Percentiles rank a stretch among this genome's conserved stretches.
Evolutionary conservation across 1,140 invertebrate genomes (phyloP).

Genomic region (Melanaphis sacchari): DNA sequence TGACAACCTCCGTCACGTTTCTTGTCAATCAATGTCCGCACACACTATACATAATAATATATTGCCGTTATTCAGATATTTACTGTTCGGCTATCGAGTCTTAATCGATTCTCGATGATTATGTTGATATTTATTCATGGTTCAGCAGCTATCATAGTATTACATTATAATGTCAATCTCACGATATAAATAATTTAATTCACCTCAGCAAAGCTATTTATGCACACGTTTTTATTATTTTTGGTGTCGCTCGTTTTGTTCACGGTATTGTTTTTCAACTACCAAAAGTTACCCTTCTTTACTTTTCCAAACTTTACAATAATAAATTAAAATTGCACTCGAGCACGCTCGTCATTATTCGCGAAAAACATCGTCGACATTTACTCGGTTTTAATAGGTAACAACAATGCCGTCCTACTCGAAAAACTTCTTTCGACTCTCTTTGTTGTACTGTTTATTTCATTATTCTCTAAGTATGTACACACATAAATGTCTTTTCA

Average conservation of each 20-base stretch:
- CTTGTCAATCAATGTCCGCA: not conserved
- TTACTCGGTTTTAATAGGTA: not conserved
- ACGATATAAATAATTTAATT: not conserved
- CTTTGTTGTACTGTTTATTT: not conserved
- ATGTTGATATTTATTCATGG: not conserved
- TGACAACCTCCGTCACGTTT: not conserved
- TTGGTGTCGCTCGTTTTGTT: not conserved
- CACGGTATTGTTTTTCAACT: not conserved
- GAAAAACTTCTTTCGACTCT: not conserved
- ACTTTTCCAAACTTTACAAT: not conserved
- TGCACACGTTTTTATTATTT: not conserved
- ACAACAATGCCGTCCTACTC: not conserved
- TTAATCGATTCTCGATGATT: no score
- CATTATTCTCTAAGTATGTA: not conserved
- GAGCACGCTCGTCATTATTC: not conserved
- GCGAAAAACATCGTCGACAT: not conserved
- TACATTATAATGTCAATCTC: no score
- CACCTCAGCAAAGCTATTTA: not conserved
- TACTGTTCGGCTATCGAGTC: not conserved
- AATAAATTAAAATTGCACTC: not conserved
- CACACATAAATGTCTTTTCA: not conserved
- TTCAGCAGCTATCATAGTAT: not conserved
- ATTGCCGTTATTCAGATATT: no score
- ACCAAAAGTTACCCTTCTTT: not conserved
- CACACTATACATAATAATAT: not conserved